Percentiles rank a stretch among this genome's conserved stretches.
Evolutionary conservation across 2,797 vertebrate species (phyloP).

Genomic region (Sardinella longiceps): DNA sequence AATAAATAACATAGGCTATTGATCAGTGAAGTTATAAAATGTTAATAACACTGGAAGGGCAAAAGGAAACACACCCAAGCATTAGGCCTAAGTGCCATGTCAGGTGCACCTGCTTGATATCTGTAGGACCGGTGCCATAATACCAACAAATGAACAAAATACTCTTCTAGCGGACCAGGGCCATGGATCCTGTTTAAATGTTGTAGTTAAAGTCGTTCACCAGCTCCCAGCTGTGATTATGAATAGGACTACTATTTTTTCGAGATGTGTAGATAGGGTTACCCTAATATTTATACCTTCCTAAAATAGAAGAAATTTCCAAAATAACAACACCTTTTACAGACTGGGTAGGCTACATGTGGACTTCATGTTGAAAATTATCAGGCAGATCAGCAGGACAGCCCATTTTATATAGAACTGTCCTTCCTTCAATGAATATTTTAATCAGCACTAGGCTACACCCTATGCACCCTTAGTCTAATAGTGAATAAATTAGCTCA

Average conservation of each 20-base stretch:
- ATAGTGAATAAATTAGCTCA: background rate
- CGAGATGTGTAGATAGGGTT: background rate
- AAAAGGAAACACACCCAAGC: background rate
- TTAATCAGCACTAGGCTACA: background rate
- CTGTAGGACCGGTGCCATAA: background rate
- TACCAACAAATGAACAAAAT: background rate
- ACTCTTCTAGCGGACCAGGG: background rate
- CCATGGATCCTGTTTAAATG: background rate
- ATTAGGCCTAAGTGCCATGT: background rate
- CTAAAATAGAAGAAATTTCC: background rate
- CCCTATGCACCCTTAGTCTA: background rate
- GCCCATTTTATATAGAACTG: background rate
- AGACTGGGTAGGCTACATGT: background rate
- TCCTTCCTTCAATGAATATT: background rate
- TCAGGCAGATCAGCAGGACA: background rate
- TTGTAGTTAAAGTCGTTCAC: too few species aligned
- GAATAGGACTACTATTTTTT: background rate
- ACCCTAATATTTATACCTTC: background rate
- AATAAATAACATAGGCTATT: too few species aligned
- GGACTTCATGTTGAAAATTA: too few species aligned
- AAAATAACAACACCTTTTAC: background rate
- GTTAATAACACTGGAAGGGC: background rate
- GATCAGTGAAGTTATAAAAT: too few species aligned
- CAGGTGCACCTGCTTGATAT: background rate
- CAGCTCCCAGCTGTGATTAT: too few species aligned